Conservation (phyloP, 2,888 invertebrate species). For the Eretmocerus hayati region DNA sequence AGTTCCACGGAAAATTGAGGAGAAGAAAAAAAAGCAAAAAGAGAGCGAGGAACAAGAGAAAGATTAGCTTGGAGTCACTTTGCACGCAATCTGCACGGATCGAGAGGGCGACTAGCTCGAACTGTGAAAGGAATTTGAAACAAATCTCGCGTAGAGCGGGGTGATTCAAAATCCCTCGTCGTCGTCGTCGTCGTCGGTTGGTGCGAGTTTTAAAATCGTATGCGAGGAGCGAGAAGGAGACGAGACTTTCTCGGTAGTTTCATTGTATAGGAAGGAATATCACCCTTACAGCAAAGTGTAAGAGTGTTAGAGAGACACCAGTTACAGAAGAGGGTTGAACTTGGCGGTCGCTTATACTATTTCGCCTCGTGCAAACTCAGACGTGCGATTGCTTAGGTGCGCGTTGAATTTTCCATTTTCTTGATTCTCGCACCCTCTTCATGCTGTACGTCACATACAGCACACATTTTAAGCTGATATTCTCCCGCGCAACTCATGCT, state of each 20-base stretch:
- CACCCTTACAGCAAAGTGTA: too few relatives aligned
- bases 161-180: too few relatives aligned
- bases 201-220: too few relatives aligned
- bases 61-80: too few relatives aligned
- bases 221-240: too few relatives aligned
- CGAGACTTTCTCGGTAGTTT: too few relatives aligned
- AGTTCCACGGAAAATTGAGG: neutral
- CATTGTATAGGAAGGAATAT: too few relatives aligned
- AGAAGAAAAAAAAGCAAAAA: neutral
- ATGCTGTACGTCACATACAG: conserved; percentile 2
- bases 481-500: too few relatives aligned
- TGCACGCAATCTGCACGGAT: too few relatives aligned
- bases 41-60: too few relatives aligned
- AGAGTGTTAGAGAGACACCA: neutral
- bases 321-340: neutral
- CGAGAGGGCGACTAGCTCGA: conserved; percentile 29
- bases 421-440: conserved; percentile 28
- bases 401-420: conserved; percentile 42
- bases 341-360: neutral
- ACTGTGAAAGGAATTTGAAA: conserved; percentile 47
- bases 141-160: conserved; percentile 43
- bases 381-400: conserved; percentile 12
- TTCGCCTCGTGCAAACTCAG: neutral
- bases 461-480: too few relatives aligned
- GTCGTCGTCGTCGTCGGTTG: too few relatives aligned